Evolutionary conservation across 2,797 vertebrate genomes (phyloP).

Genomic region (Sphenopsis melanotis): DNA sequence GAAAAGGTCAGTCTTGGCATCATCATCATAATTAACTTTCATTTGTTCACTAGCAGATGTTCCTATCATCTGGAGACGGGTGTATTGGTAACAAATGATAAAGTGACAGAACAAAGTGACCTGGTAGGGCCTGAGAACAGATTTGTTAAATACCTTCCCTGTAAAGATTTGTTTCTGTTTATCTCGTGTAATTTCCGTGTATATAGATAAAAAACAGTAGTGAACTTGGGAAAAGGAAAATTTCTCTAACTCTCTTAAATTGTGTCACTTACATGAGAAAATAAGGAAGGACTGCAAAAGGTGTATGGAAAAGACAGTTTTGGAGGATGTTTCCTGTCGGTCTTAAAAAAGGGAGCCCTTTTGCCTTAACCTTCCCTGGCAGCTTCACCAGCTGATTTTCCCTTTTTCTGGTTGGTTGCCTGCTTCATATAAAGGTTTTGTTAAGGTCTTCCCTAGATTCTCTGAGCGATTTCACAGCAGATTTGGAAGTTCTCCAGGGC

Average conservation of each 20-base stretch:
- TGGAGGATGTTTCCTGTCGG: background rate
- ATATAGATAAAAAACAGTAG: background rate
- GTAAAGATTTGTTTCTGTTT: background rate
- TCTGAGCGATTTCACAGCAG: background rate
- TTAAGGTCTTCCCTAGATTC: background rate
- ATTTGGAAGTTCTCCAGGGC: background rate
- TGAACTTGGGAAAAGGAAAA: background rate
- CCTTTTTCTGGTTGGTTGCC: background rate
- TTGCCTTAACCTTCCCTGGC: background rate
- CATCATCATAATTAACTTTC: background rate
- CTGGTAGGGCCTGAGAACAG: background rate
- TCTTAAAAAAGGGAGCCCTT: background rate
- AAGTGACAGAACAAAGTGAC: background rate
- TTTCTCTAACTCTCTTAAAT: background rate
- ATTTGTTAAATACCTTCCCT: background rate
- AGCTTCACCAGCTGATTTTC: background rate
- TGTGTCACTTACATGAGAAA: background rate
- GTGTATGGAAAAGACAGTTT: background rate
- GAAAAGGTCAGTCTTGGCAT: background rate
- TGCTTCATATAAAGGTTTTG: background rate
- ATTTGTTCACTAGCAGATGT: background rate
- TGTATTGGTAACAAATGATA: background rate
- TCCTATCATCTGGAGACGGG: background rate
- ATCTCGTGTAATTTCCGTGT: background rate
- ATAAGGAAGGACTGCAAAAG: background rate